phyloP scores from a whole-genome alignment of 2,797 vertebrate species.

The Lutjanus campechanus region DNA sequence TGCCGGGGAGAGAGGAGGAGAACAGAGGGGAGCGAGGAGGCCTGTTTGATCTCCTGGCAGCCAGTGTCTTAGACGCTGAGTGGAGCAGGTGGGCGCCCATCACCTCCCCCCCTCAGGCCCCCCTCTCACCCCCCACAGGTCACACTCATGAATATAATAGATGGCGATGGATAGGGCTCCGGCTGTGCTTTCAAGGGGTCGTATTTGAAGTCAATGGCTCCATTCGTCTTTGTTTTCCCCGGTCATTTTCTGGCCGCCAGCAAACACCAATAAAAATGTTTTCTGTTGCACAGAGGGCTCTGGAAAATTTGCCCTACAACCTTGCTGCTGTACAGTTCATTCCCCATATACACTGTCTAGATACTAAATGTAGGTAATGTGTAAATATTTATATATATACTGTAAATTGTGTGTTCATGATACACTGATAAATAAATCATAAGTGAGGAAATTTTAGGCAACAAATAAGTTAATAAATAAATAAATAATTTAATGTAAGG shows the following conservation, averaged over 20 bases:
- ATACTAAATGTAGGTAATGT: too few relatives aligned
- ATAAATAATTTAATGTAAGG: too few relatives aligned
- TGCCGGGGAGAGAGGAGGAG: conserved; percentile 50
- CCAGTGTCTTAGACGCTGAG: conserved; percentile 66
- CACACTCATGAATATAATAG: conserved; percentile 79
- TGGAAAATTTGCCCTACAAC: conserved; percentile 24
- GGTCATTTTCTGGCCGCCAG: conserved; percentile 66
- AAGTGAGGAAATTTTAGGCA: too few relatives aligned
- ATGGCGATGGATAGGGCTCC: conserved; percentile 67
- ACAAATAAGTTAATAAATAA: too few relatives aligned
- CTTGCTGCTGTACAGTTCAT: conserved; percentile 5
- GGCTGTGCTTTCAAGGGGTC: conserved; percentile 72
- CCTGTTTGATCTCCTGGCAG: conserved; percentile 78
- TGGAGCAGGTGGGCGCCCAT: conserved; percentile 75
- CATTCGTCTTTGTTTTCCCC: conserved; percentile 76
- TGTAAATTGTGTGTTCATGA: too few relatives aligned
- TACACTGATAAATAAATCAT: too few relatives aligned
- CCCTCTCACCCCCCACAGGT: conserved; percentile 57
- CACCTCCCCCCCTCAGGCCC: conserved; percentile 40
- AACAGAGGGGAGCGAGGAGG: conserved; percentile 59
- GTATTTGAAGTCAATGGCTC: conserved; percentile 77
- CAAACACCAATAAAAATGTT: conserved; percentile 64
- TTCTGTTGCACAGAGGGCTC: conserved; percentile 37
- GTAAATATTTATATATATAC: not conserved
- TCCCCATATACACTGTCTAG: not conserved